phyloP scores from a whole-genome alignment of 2,888 invertebrate species.

The Nephrotoma guestfalica region DNA sequence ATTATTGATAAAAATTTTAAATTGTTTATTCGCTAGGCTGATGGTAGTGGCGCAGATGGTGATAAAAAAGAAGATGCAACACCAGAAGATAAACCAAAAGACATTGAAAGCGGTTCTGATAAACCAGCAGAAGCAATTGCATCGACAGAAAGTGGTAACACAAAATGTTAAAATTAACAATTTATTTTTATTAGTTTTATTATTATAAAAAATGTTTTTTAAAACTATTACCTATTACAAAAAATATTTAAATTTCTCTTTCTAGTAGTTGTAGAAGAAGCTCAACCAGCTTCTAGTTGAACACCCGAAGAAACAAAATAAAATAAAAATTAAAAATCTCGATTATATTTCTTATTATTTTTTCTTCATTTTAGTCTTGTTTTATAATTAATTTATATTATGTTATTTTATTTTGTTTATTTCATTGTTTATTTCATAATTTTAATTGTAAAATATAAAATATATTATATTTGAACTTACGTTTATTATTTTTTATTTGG shows the following conservation, averaged over 20 bases:
- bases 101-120: slow-evolving; percentile 18
- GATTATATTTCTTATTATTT: background rate
- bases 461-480: background rate
- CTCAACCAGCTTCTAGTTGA: background rate
- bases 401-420: background rate
- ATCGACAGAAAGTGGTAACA: slow-evolving; percentile 28
- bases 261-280: slow-evolving; percentile 1
- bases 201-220: too few relatives aligned
- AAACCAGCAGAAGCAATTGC: slow-evolving; percentile 15
- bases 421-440: background rate
- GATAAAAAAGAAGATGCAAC: slow-evolving; percentile 14
- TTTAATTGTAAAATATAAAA: background rate
- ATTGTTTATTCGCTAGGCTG: background rate
- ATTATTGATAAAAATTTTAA: background rate
- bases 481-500: background rate
- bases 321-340: background rate
- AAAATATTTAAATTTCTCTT: background rate
- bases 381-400: background rate
- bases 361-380: background rate
- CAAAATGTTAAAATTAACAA: slow-evolving; percentile 19
- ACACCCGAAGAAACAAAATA: background rate
- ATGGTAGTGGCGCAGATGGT: slow-evolving; percentile 13
- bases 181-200: background rate
- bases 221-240: background rate
- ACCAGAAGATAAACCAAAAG: slow-evolving; percentile 27